These are phyloP conservation scores for Toxotes chatareus DNA, from an alignment of 2,113 vertebrate species.

Conservation along the genomic window DNA sequence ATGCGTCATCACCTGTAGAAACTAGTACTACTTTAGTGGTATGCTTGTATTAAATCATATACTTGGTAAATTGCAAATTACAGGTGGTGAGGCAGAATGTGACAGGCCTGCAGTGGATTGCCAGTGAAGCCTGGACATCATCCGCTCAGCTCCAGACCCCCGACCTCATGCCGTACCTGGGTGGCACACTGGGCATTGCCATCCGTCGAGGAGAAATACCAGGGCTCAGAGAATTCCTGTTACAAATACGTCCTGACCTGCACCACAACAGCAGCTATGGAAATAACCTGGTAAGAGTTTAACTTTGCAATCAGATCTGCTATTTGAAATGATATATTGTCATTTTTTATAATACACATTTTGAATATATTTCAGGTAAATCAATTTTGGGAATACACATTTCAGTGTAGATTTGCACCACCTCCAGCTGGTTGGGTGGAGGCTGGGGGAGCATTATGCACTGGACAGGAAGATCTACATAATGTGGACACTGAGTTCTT, in stretches of 20 bases:
- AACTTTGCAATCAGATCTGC: neutral
- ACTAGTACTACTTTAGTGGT: neutral
- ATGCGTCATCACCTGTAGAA: neutral
- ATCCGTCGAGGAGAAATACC: slow-evolving; percentile 77
- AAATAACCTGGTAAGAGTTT: slow-evolving; percentile 49
- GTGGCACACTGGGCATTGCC: slow-evolving; percentile 70
- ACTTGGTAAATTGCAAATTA: neutral
- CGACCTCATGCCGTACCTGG: slow-evolving; percentile 61
- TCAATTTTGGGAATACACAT: slow-evolving; percentile 79
- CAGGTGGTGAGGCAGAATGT: slow-evolving; percentile 75
- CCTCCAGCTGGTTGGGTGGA: neutral
- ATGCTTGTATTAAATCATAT: neutral
- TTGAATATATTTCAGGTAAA: slow-evolving; percentile 46
- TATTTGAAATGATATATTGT: neutral
- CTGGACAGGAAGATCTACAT: slow-evolving; percentile 68
- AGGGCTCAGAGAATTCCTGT: slow-evolving; percentile 58
- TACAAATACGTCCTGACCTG: slow-evolving; percentile 45
- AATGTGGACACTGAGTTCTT: slow-evolving; percentile 47
- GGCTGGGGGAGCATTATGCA: slow-evolving; percentile 44
- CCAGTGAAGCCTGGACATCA: slow-evolving; percentile 70
- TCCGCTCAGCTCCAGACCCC: slow-evolving; percentile 54
- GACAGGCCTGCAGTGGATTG: slow-evolving; percentile 81
- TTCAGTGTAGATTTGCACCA: slow-evolving; percentile 72
- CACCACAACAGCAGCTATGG: slow-evolving; percentile 13
- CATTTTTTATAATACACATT: neutral